A percentile compares a stretch with the other conserved stretches of the same genome.
These are phyloP conservation scores for Sialia sialis DNA, from an alignment of 2,113 vertebrate species.

Conservation along the genomic window DNA sequence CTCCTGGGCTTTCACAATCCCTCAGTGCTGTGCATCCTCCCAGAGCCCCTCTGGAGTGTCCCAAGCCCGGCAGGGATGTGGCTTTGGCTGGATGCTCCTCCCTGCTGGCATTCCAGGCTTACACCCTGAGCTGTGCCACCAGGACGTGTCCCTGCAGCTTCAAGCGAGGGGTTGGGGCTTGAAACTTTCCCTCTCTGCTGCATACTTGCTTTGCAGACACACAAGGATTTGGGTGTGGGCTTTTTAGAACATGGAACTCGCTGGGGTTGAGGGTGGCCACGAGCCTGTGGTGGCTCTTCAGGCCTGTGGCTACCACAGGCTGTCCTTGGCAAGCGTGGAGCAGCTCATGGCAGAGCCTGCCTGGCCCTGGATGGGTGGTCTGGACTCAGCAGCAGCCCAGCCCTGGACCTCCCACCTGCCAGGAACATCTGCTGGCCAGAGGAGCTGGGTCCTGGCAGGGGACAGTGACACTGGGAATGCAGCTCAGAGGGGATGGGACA, in stretches of 20 bases:
- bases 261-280: not conserved
- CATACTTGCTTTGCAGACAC: not conserved
- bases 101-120: not conserved
- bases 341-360: not conserved
- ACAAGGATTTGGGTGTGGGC: not conserved
- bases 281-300: not conserved
- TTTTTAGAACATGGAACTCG: not conserved
- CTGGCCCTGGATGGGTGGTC: not conserved
- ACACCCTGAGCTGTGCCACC: not conserved
- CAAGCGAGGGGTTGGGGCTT: rapidly evolving
- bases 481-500: not conserved
- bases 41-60: not conserved
- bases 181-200: not conserved
- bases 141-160: not conserved
- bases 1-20: not conserved
- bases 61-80: not conserved
- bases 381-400: not conserved
- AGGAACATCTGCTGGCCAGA: not conserved
- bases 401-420: conserved; percentile 14
- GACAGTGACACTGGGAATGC: not conserved
- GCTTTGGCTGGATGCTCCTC: not conserved
- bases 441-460: not conserved
- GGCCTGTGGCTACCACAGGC: not conserved
- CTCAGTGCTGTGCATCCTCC: not conserved
- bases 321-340: not conserved